Evolutionary conservation across 2,888 invertebrate genomes (phyloP).

Genomic region (Leptinotarsa tumamoca): DNA sequence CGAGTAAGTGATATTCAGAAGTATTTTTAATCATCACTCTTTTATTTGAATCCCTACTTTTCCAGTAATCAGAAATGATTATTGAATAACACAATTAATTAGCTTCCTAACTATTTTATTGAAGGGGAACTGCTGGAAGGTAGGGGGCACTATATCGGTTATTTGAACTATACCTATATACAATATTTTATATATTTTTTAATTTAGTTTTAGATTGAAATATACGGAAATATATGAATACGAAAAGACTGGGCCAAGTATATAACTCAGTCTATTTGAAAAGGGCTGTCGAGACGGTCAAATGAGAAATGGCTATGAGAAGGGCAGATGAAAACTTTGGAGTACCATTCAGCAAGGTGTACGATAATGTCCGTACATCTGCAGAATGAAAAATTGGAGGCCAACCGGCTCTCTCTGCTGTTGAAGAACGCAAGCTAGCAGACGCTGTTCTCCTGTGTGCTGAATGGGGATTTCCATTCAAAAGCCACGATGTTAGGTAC

Average conservation of each 20-base stretch:
- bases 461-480: slow-evolving; percentile 23
- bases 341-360: slow-evolving; percentile 24
- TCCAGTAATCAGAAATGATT: too few relatives aligned
- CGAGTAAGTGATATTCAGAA: too few relatives aligned
- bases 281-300: slow-evolving; percentile 28
- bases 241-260: slow-evolving; percentile 26
- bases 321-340: slow-evolving; percentile 29
- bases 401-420: slow-evolving; percentile 35
- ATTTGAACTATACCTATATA: too few relatives aligned
- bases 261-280: slow-evolving; percentile 30
- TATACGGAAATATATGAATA: slow-evolving; percentile 15
- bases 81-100: too few relatives aligned
- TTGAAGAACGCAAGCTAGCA: slow-evolving; percentile 29
- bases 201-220: slow-evolving; percentile 23
- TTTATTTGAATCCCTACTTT: too few relatives aligned
- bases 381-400: slow-evolving; percentile 29
- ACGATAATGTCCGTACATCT: slow-evolving; percentile 30
- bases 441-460: slow-evolving; percentile 28
- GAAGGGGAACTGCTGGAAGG: too few relatives aligned
- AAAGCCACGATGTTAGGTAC: slow-evolving; percentile 29
- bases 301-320: slow-evolving; percentile 27
- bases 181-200: slow-evolving; percentile 22
- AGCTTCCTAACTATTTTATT: too few relatives aligned
- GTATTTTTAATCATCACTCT: too few relatives aligned
- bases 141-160: too few relatives aligned